A percentile compares a stretch with the other conserved stretches of the same genome.
phyloP scores from a whole-genome alignment of 2,797 vertebrate species.

The Sciaenops ocellatus region DNA sequence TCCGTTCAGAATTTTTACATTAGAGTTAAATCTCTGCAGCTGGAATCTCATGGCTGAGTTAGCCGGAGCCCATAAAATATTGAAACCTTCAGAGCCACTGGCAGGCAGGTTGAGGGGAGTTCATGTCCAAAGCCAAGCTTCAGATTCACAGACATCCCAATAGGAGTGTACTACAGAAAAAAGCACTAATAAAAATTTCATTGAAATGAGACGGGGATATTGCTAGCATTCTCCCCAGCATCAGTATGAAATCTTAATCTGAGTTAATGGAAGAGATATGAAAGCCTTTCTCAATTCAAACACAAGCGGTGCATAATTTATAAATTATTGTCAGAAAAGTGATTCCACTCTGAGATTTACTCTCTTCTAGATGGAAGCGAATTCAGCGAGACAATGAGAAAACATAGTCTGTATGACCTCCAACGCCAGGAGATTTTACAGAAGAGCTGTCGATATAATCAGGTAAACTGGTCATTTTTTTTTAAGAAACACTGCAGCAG shows the following conservation, averaged over 20 bases:
- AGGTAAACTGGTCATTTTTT: conserved; percentile 90
- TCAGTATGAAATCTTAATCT: conserved; percentile 99
- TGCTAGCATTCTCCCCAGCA: conserved; percentile 99
- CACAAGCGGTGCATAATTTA: conserved; percentile 99
- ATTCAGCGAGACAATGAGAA: conserved; percentile 80
- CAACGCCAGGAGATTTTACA: conserved; percentile 95
- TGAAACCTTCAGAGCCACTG: conserved; percentile 97
- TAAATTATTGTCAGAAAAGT: conserved; percentile 99
- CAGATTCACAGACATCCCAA: conserved; percentile 99
- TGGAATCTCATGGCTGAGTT: conserved; percentile 99
- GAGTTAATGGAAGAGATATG: conserved; percentile 99
- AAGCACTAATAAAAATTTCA: conserved; percentile 99
- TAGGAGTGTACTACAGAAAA: conserved; percentile 99
- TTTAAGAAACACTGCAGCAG: conserved; percentile 86
- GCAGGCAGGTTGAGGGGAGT: conserved; percentile 99
- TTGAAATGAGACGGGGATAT: conserved; percentile 99
- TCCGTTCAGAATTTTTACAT: conserved; percentile 99
- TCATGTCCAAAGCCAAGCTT: conserved; percentile 99
- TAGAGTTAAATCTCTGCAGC: conserved; percentile 99
- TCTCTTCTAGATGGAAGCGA: conserved; percentile 90
- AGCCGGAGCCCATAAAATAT: conserved; percentile 99
- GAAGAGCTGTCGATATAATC: conserved; percentile 96
- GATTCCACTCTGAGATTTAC: conserved; percentile 98
- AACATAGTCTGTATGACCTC: conserved; percentile 94
- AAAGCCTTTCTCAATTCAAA: conserved; percentile 99